These are phyloP conservation scores for Anhinga rufa DNA, from an alignment of 2,113 vertebrate genomes.

Conservation along the genomic window DNA sequence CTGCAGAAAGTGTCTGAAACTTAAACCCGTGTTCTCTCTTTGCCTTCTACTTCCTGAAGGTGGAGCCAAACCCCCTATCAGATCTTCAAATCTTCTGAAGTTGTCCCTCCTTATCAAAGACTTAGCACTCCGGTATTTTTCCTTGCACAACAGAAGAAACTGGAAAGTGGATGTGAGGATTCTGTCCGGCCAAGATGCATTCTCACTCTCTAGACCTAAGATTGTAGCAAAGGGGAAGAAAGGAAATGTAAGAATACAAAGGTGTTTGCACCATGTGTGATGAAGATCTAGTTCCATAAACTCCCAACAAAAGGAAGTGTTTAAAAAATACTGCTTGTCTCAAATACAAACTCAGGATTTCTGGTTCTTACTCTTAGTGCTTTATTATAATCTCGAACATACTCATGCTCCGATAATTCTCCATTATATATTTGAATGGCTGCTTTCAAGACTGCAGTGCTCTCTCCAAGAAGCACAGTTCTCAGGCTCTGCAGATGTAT, in stretches of 20 bases:
- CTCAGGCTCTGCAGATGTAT: constrained; percentile 44
- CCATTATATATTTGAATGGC: constrained; percentile 5
- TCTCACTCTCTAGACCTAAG: background rate
- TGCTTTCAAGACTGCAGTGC: constrained; percentile 53
- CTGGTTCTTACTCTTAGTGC: background rate
- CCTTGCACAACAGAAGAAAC: background rate
- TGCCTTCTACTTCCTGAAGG: constrained; percentile 65
- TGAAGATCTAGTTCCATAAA: background rate
- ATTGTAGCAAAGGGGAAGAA: constrained; percentile 30
- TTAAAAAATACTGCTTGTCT: background rate
- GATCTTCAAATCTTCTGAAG: background rate
- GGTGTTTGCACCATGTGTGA: background rate
- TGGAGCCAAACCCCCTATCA: constrained; percentile 70
- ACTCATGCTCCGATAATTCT: background rate
- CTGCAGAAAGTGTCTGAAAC: background rate
- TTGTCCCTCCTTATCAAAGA: background rate
- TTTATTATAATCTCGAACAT: background rate
- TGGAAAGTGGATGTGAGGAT: constrained; percentile 6
- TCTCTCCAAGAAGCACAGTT: background rate
- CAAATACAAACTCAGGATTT: background rate
- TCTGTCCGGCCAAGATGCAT: background rate
- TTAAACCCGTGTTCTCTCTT: background rate
- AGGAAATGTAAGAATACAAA: constrained; percentile 24
- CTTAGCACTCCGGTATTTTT: background rate
- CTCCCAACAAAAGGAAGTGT: background rate